Base-by-base conservation (phyloP, 2,888 invertebrate genomes). In the Sphecodes monilicornis region DNA sequence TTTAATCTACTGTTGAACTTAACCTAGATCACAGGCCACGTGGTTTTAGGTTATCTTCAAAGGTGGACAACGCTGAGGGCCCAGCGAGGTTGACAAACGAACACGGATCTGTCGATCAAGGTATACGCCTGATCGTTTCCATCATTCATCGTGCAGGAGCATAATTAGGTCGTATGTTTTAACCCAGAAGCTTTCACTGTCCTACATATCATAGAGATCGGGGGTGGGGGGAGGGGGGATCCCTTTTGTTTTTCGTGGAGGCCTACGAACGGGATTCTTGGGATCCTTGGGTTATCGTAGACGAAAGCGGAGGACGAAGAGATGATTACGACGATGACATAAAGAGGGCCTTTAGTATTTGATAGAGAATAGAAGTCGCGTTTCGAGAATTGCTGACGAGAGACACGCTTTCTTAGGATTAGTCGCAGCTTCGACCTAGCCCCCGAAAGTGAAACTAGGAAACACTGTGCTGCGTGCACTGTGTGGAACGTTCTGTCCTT, bases 171-270 rank as follows among this genome's bases (percentile, higher is more conserved):
- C 78, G 79, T 90, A 91, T 89, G 78, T 75, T 87, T 84, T 85
- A 60, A 90, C 77, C 89, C 86, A 90, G 86, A 89, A 90, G 88
- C 90, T 92, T 93, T 92, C 89, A 91, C 91, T 86, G 86, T 92
- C 90, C 90, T 92, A 93, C 93, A 93, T 93, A 93, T 93, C 93
- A 93, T 89, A 90, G 87, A 87, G 85, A 87, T 82, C 73, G 22
- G 22, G 60, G 76, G 46, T n/a, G 66, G 66, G 60, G 32, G 60
- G 76, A 54, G 54, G 66, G 66, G 60, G 32, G 80, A 54, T 80
- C 66, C 69, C 41, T 83, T 82, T 82, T 68, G 74, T 87, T 89
- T 68, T 84, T 84, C 75, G 54, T 75, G 66, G 78, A 85, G 84
- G 84, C 85, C 86, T 86, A 88, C 76, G 50, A 89, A 60, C 50